phyloP scores from a whole-genome alignment of 2,888 invertebrate genomes.

The Campoplex nolae region DNA sequence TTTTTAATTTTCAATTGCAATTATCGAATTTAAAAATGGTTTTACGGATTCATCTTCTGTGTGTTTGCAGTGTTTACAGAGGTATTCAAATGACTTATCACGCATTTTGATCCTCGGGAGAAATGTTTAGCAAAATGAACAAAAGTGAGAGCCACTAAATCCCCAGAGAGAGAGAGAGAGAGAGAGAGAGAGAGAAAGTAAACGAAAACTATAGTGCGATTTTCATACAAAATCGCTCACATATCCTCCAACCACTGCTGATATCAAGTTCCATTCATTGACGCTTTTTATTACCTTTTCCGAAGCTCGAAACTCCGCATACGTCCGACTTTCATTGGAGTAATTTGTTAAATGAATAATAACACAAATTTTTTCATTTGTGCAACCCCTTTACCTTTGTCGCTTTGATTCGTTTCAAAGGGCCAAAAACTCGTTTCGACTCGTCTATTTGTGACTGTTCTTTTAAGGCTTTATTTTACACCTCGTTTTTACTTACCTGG shows the following conservation, averaged over 20 bases:
- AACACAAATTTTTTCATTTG: conserved; percentile 17
- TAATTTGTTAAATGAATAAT: conserved; percentile 1
- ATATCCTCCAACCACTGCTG: conserved; percentile 48
- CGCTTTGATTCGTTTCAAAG: conserved; percentile 15
- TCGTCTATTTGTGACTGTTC: conserved; percentile 38
- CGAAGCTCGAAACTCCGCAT: conserved; percentile 63
- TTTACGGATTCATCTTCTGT: conserved; percentile 24
- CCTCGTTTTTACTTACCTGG: conserved; percentile 53
- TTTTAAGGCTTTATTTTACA: conserved; percentile 28
- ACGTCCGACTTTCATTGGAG: conserved; percentile 59
- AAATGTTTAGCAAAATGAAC: conserved; percentile 18
- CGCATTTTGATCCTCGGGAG: conserved; percentile 33
- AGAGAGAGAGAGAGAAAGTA: conserved; percentile 2
- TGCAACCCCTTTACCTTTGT: conserved; percentile 37
- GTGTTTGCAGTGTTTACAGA: neutral
- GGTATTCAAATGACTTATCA: conserved; percentile 22
- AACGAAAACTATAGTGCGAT: conserved; percentile 30
- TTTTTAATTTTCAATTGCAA: conserved; percentile 20
- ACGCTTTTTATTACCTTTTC: conserved; percentile 51
- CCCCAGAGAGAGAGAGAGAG: conserved; percentile 13
- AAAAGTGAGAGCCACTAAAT: conserved; percentile 43
- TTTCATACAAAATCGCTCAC: conserved; percentile 5
- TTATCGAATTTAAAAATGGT: conserved; percentile 13
- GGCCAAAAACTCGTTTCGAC: conserved; percentile 37
- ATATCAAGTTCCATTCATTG: conserved; percentile 25